Evolutionary conservation across 2,888 invertebrate species (phyloP).

Genomic region (Auanema sp.): DNA sequence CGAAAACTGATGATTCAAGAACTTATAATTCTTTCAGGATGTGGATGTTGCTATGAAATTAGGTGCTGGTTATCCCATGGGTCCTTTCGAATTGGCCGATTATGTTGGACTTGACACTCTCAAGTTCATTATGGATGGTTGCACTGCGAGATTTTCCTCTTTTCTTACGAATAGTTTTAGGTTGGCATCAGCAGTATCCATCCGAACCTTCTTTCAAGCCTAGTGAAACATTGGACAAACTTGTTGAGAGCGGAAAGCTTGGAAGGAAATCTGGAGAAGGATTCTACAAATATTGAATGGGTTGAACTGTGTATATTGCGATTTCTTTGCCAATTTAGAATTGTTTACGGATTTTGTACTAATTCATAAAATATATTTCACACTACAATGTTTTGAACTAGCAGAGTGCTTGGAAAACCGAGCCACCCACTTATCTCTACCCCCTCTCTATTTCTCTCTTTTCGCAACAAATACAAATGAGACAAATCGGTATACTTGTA

Average conservation of each 20-base stretch:
- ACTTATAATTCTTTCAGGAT: conserved; percentile 70
- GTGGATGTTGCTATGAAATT: conserved; percentile 88
- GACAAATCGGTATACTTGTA: too few relatives aligned
- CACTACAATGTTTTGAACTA: neutral
- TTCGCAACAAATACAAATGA: too few relatives aligned
- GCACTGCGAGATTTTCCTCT: neutral
- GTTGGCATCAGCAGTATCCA: conserved; percentile 78
- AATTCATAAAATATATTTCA: neutral
- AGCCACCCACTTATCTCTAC: neutral
- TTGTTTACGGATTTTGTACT: neutral
- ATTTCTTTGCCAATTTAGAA: neutral
- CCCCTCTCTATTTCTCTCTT: too few relatives aligned
- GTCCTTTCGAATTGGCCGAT: conserved; percentile 82
- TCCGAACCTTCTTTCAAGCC: conserved; percentile 75
- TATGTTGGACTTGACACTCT: conserved; percentile 82
- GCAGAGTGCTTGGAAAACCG: neutral
- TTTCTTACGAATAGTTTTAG: conserved; percentile 63
- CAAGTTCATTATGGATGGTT: conserved; percentile 77
- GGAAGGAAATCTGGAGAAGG: conserved; percentile 82
- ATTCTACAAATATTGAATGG: conserved; percentile 75
- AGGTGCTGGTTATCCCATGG: conserved; percentile 87
- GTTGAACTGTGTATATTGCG: neutral
- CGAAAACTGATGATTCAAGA: conserved; percentile 7
- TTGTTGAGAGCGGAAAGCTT: conserved; percentile 79
- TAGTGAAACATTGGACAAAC: conserved; percentile 72